These are phyloP conservation scores for Solea solea DNA, from an alignment of 2,113 vertebrate species.

Conservation along the genomic window DNA sequence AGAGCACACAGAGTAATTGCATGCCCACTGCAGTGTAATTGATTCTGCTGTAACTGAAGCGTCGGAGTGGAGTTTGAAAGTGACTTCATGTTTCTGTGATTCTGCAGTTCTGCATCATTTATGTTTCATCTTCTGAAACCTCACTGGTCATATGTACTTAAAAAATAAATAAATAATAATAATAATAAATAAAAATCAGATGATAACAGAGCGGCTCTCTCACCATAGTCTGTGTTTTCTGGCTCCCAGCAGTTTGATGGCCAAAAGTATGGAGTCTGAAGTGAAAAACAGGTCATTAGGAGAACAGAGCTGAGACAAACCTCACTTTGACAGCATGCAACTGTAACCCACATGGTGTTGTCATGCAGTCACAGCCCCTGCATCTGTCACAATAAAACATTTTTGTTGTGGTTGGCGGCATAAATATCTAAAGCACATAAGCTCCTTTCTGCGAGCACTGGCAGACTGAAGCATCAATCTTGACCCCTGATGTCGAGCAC, in stretches of 20 bases:
- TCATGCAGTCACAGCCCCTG: slow-evolving; percentile 3
- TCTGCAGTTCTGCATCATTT: slow-evolving; percentile 4
- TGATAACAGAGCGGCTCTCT: slow-evolving; percentile 19
- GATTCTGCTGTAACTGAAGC: slow-evolving; percentile 3
- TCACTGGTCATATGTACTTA: not conserved
- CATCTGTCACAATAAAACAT: slow-evolving; percentile 55
- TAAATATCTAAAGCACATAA: slow-evolving; percentile 49
- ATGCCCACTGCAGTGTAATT: not conserved
- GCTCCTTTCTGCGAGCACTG: slow-evolving; percentile 36
- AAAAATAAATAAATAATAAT: not conserved
- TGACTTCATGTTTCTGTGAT: not conserved
- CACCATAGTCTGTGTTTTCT: slow-evolving; percentile 98
- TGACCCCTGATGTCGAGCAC: slow-evolving; percentile 28
- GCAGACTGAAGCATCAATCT: slow-evolving; percentile 37
- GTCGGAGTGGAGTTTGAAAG: slow-evolving; percentile 9
- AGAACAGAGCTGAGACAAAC: slow-evolving; percentile 12
- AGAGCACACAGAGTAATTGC: not conserved
- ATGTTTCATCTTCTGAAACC: slow-evolving; percentile 5
- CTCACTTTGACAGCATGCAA: not conserved
- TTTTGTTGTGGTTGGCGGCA: slow-evolving; percentile 50
- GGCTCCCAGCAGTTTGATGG: slow-evolving; percentile 99
- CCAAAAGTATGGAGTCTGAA: slow-evolving; percentile 98
- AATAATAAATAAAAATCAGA: not conserved
- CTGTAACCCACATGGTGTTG: slow-evolving; percentile 19
- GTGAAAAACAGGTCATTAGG: slow-evolving; percentile 9